These are phyloP conservation scores for Enteromius paludinosus DNA, from an alignment of 2,797 vertebrate species.

Conservation along the genomic window DNA sequence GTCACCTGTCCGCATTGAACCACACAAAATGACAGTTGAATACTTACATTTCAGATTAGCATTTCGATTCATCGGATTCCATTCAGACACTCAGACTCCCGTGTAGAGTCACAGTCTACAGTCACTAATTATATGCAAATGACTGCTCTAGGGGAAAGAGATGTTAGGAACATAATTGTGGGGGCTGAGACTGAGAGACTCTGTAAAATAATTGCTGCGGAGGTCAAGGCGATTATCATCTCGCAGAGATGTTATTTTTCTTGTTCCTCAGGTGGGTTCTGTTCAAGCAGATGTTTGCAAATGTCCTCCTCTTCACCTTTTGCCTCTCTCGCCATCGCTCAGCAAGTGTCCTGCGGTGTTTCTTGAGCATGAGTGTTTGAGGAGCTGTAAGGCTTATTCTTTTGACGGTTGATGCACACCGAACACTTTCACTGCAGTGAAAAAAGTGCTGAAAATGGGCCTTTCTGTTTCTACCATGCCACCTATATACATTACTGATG, in stretches of 20 bases:
- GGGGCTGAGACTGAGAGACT: constrained; percentile 40
- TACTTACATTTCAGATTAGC: constrained; percentile 9
- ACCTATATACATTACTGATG: constrained; percentile 53
- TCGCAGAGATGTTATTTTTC: constrained; percentile 35
- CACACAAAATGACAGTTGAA: constrained; percentile 7
- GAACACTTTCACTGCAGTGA: not conserved
- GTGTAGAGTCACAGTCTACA: constrained; percentile 38
- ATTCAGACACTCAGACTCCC: constrained; percentile 17
- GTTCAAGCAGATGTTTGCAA: constrained; percentile 50
- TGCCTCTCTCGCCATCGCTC: constrained; percentile 23
- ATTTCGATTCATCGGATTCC: not conserved
- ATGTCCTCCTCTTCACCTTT: constrained; percentile 49
- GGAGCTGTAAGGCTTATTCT: constrained; percentile 12
- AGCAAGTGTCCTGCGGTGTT: constrained; percentile 16
- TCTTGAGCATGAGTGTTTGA: not conserved
- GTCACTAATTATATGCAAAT: constrained; percentile 59
- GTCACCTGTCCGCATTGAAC: constrained; percentile 24
- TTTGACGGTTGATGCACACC: not conserved
- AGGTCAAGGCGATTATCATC: constrained; percentile 54
- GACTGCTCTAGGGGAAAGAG: constrained; percentile 41
- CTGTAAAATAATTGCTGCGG: constrained; percentile 49
- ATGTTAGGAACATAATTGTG: constrained; percentile 55
- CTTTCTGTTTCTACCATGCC: constrained; percentile 22
- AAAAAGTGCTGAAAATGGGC: constrained; percentile 53
- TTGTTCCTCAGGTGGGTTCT: constrained; percentile 45